Evolutionary conservation across 2,797 vertebrate genomes (phyloP), one percentile per base, ranked within the genome.

Genomic region (Gymnopithys bicolor): DNA sequence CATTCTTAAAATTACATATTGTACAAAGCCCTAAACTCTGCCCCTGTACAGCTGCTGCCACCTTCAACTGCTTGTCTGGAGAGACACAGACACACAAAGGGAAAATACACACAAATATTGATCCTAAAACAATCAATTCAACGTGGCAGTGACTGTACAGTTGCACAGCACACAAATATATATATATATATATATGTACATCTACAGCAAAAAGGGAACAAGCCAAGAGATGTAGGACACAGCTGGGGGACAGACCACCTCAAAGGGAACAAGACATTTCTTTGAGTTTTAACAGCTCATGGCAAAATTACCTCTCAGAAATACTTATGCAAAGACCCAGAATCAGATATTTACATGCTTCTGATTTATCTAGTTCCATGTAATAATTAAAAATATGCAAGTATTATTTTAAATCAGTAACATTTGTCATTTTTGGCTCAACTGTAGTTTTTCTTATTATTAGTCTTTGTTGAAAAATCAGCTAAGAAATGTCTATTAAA

Each of bases 341-440:
- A 82, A 77, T 91, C 83, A 94, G 81, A 16, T 96, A 96, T 95
- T 90, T 96, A 96, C 95, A 97, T 94, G 94, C 94, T 94, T 94
- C 91, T 0, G 3, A 87, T 94, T 84, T 87, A 82, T 39, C 67
- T 68, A 63, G 75, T 82, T 92, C 75, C 83, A 62, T 83, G 87
- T 91, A 43, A 84, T 85, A 89, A 63, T 90, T 82, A 84, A 96
- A 95, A 96, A 95, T 90, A 95, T 7, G 43, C 79, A 92, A 82
- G 75, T 90, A 94, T 90, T 91, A 91, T 66, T 95, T 94, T 87
- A 84, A 90, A 85, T 88, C 80, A 70, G 74, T 83, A 90, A 94
- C 83, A 62, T 82, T 80, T 93, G 74, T 90, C 66, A 28, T 87
- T 95, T 95, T 95, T 94, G 95, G 95, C 93, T 95, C 90, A 90